Evolutionary conservation across 2,888 invertebrate genomes (phyloP).

Genomic region (Idaea straminata): DNA sequence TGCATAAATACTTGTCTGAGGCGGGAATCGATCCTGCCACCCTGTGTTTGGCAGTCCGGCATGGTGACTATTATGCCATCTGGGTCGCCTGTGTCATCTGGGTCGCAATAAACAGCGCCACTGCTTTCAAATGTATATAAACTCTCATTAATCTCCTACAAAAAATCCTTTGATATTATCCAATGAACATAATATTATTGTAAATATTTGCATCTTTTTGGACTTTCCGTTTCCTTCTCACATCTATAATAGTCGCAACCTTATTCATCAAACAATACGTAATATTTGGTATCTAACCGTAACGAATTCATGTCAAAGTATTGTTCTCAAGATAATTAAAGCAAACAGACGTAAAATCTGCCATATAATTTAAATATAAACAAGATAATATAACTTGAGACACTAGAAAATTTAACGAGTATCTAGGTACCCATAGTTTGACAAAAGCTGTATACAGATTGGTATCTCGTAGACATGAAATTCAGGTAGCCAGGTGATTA

Average conservation of each 20-base stretch:
- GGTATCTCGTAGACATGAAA: not conserved
- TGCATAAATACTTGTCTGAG: too few relatives aligned
- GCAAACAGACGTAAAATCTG: constrained; percentile 1
- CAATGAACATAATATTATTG: not conserved
- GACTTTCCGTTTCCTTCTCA: not conserved
- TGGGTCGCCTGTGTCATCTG: too few relatives aligned
- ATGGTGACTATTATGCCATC: too few relatives aligned
- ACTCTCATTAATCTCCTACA: too few relatives aligned
- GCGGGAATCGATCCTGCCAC: too few relatives aligned
- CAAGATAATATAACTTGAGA: not conserved
- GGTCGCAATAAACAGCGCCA: too few relatives aligned
- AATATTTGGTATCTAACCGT: not conserved
- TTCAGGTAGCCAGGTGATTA: not conserved
- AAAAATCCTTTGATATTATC: too few relatives aligned
- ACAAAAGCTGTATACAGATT: not conserved
- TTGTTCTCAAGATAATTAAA: not conserved
- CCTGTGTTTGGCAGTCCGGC: too few relatives aligned
- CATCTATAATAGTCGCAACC: not conserved
- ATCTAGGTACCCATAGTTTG: not conserved
- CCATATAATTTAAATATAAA: not conserved
- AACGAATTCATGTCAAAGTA: not conserved
- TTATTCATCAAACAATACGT: not conserved
- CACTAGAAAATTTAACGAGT: not conserved
- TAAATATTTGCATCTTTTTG: not conserved
- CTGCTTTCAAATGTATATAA: too few relatives aligned